Conservation (phyloP, 2,113 vertebrate species). For the Sturnira hondurensis region DNA sequence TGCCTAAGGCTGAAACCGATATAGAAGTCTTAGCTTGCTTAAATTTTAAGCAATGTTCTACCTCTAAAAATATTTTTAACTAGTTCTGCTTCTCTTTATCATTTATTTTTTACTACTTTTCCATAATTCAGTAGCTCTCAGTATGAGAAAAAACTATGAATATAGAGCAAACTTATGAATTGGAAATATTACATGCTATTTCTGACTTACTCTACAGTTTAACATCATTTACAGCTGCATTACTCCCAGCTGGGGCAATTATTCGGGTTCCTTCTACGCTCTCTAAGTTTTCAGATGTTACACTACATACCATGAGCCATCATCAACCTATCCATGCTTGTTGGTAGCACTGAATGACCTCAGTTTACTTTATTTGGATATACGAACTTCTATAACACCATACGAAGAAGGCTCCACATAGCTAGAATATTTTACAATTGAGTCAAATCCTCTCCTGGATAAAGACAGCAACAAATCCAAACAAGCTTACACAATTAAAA, state of each 20-base stretch:
- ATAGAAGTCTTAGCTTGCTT: not conserved
- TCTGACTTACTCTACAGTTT: not conserved
- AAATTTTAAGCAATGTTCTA: not conserved
- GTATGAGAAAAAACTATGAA: not conserved
- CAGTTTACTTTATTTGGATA: not conserved
- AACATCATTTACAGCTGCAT: not conserved
- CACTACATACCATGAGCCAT: not conserved
- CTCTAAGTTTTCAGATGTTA: not conserved
- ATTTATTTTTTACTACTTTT: not conserved
- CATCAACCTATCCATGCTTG: not conserved
- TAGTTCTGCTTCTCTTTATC: not conserved
- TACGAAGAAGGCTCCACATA: not conserved
- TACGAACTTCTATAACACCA: not conserved
- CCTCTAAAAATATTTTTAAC: not conserved
- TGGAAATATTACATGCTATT: not conserved
- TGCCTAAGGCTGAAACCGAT: not conserved
- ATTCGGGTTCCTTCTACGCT: not conserved
- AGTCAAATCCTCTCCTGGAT: slow-evolving; percentile 29
- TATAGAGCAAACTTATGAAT: not conserved
- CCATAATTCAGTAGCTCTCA: not conserved
- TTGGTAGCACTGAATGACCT: not conserved
- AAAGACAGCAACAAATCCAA: slow-evolving; percentile 54
- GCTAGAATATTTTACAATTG: not conserved
- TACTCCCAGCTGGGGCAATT: not conserved
- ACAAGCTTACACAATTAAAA: not conserved